phyloP scores from a whole-genome alignment of 2,113 vertebrate genomes.

The Myrmecobius fasciatus region DNA sequence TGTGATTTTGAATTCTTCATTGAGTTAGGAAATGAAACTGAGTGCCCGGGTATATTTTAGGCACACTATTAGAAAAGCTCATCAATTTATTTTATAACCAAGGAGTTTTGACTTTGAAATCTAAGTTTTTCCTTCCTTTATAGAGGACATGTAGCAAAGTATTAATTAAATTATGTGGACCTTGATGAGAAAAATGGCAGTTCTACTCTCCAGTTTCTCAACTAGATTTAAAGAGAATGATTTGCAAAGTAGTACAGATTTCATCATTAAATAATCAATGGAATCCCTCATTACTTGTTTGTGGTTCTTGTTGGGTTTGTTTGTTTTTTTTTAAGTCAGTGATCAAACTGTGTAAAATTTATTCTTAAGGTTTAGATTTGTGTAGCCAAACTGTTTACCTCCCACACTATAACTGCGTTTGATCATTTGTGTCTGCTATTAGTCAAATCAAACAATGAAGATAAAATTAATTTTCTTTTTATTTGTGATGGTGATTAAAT shows the following conservation, averaged over 20 bases:
- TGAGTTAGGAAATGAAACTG: neutral
- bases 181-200: neutral
- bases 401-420: neutral
- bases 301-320: too few species aligned
- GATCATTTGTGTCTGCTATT: neutral
- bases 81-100: neutral
- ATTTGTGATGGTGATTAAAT: neutral
- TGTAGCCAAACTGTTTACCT: neutral
- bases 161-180: neutral
- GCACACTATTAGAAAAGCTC: neutral
- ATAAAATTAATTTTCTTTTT: neutral
- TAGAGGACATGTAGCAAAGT: neutral
- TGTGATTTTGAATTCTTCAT: neutral
- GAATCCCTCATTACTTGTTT: neutral
- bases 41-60: neutral
- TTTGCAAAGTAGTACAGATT: neutral
- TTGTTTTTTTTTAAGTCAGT: neutral
- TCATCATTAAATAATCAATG: neutral
- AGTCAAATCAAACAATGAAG: neutral
- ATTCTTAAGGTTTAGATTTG: neutral
- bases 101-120: neutral
- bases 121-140: neutral
- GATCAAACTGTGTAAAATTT: neutral
- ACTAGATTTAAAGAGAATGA: neutral
- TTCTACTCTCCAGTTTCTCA: neutral